Evolutionary conservation across 1,140 invertebrate genomes (phyloP).

Genomic region (Tetramorium parvispinum): DNA sequence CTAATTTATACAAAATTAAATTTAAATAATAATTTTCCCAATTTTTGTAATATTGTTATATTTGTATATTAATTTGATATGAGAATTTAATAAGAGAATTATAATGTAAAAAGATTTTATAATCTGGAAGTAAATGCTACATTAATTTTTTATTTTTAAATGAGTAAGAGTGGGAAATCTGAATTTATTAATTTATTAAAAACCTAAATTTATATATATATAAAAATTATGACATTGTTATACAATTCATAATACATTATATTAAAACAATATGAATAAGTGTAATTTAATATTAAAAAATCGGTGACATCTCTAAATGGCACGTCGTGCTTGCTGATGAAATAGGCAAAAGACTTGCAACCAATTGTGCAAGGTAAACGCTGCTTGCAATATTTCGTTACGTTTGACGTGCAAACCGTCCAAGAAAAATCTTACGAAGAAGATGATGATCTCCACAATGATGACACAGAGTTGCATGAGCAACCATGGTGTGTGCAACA

Average conservation of each 20-base stretch:
- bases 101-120: neutral
- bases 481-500: conserved; percentile 83
- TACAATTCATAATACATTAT: neutral
- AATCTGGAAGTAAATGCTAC: neutral
- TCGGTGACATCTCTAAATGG: neutral
- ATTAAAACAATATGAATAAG: neutral
- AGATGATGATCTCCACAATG: conserved; percentile 82
- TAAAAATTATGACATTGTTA: neutral
- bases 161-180: neutral
- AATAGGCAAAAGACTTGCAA: conserved; percentile 84
- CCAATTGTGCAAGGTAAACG: conserved; percentile 82
- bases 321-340: conserved; percentile 73
- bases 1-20: neutral
- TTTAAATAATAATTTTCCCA: conserved; percentile 7
- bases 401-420: conserved; percentile 81
- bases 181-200: neutral
- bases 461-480: conserved; percentile 84
- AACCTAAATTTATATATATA: neutral
- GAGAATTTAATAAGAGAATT: neutral
- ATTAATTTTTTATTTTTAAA: too few relatives aligned
- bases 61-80: neutral
- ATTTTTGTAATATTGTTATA: neutral
- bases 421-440: conserved; percentile 79
- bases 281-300: conserved; percentile 15
- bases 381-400: conserved; percentile 80